Evolutionary conservation across 1,140 invertebrate species (phyloP).

Genomic region (Drosophila orosa): DNA sequence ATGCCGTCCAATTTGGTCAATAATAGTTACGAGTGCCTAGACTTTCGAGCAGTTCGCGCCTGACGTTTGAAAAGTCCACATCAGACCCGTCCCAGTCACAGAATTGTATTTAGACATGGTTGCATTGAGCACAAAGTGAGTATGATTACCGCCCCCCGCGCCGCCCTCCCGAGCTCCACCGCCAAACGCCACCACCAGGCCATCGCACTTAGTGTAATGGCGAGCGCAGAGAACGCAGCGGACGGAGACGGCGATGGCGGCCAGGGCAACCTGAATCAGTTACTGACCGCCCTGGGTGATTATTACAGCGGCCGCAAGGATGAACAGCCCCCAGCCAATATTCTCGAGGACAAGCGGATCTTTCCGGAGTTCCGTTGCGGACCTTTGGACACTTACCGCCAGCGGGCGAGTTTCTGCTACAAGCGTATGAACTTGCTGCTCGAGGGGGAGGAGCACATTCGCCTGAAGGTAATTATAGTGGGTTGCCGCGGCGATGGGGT

Average conservation of each 20-base stretch:
- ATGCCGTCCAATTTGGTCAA: slow-evolving; percentile 11
- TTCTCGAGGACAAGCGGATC: slow-evolving; percentile 76
- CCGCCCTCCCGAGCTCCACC: not conserved
- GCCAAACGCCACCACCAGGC: not conserved
- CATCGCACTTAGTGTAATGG: slow-evolving; percentile 24
- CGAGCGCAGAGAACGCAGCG: not conserved
- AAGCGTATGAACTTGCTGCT: slow-evolving; percentile 91
- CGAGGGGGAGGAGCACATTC: slow-evolving; percentile 87
- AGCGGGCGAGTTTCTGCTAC: slow-evolving; percentile 92
- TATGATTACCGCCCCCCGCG: slow-evolving; percentile 1
- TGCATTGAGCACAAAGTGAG: slow-evolving; percentile 36
- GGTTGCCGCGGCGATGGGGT: not conserved
- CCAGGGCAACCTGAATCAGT: slow-evolving; percentile 16
- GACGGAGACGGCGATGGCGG: slow-evolving; percentile 5
- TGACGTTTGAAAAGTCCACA: slow-evolving; percentile 5
- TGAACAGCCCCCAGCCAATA: slow-evolving; percentile 42
- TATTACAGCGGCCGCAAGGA: slow-evolving; percentile 45
- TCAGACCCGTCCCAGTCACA: not conserved
- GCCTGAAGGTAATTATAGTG: slow-evolving; percentile 85
- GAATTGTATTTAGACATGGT: slow-evolving; percentile 25
- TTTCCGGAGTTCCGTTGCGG: slow-evolving; percentile 88
- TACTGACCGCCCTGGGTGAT: slow-evolving; percentile 23
- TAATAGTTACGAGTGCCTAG: slow-evolving; percentile 21
- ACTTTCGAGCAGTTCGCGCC: slow-evolving; percentile 19
- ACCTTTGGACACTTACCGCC: slow-evolving; percentile 90